Percentiles rank a stretch among this genome's conserved stretches.
Evolutionary conservation across 2,888 invertebrate genomes (phyloP).

Genomic region (Eucera pruinosa): DNA sequence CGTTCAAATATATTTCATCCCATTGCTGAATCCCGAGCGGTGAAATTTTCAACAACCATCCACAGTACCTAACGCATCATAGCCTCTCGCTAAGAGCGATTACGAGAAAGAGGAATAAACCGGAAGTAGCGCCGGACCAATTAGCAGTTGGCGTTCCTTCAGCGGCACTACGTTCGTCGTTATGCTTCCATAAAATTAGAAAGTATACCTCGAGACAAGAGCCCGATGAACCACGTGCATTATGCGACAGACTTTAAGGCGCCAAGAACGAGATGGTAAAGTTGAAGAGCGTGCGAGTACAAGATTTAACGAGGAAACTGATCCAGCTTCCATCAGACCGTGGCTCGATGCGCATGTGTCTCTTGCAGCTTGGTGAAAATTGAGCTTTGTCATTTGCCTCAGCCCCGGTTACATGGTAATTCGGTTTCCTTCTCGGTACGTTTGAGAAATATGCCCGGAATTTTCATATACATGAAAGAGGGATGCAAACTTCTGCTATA

Average conservation of each 20-base stretch:
- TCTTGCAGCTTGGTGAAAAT: slow-evolving; percentile 42
- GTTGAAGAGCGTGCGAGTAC: slow-evolving; percentile 37
- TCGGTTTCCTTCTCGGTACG: slow-evolving; percentile 19
- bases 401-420: slow-evolving; percentile 24
- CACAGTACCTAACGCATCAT: background rate
- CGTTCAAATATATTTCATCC: too few species aligned
- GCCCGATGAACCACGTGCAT: slow-evolving; percentile 5
- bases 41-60: slow-evolving; percentile 3
- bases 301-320: slow-evolving; percentile 59
- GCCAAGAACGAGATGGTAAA: slow-evolving; percentile 33
- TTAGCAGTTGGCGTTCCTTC: slow-evolving; percentile 27
- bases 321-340: slow-evolving; percentile 38
- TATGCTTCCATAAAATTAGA: slow-evolving; percentile 47
- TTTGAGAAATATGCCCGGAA: slow-evolving; percentile 15
- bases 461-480: slow-evolving; percentile 12
- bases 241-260: slow-evolving; percentile 30
- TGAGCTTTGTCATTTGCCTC: slow-evolving; percentile 20
- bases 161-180: slow-evolving; percentile 27
- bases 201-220: background rate
- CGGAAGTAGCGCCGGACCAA: slow-evolving; percentile 17
- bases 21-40: too few species aligned
- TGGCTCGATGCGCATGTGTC: slow-evolving; percentile 16
- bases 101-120: slow-evolving; percentile 2
- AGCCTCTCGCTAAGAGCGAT: slow-evolving; percentile 5
- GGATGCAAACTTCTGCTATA: too few species aligned